phyloP scores from a whole-genome alignment of 1,140 invertebrate genomes.

The Drosophila pachea region DNA sequence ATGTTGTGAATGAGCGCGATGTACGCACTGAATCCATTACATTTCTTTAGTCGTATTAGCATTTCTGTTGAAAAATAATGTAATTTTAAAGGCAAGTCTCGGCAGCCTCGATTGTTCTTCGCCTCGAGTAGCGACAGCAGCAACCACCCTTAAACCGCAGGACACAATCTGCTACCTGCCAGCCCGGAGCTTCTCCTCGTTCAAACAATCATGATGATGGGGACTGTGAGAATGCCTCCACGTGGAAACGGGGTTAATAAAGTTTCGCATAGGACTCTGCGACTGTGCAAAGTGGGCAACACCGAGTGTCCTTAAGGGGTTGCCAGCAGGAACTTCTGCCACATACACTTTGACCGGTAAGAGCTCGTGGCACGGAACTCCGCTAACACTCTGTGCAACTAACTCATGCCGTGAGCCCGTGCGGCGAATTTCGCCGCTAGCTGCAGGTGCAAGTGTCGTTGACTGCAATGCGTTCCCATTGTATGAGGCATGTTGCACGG shows the following conservation, averaged over 20 bases:
- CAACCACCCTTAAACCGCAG: background rate
- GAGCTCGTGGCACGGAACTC: constrained; percentile 21
- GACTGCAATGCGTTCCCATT: constrained; percentile 33
- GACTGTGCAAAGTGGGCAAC: background rate
- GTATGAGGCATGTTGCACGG: constrained; percentile 3
- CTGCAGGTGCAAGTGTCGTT: constrained; percentile 32
- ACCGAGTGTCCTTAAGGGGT: background rate
- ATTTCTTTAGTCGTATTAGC: too few relatives aligned
- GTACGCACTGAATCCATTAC: too few relatives aligned
- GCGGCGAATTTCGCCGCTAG: constrained; percentile 1
- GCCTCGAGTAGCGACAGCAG: background rate
- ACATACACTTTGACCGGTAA: background rate
- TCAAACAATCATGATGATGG: constrained; percentile 58
- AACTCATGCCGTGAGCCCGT: constrained; percentile 1
- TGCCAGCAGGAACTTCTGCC: background rate
- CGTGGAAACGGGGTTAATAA: constrained; percentile 70
- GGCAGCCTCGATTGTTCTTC: too few relatives aligned
- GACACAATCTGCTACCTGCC: constrained; percentile 2
- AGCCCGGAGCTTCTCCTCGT: constrained; percentile 10
- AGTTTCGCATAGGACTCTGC: constrained; percentile 50
- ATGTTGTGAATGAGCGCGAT: too few relatives aligned
- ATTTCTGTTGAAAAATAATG: too few relatives aligned
- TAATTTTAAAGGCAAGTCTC: too few relatives aligned
- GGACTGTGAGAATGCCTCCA: constrained; percentile 14
- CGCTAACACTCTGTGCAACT: constrained; percentile 12